Base-by-base conservation (phyloP, 2,797 vertebrate species). In the Takifugu ocellatus region DNA sequence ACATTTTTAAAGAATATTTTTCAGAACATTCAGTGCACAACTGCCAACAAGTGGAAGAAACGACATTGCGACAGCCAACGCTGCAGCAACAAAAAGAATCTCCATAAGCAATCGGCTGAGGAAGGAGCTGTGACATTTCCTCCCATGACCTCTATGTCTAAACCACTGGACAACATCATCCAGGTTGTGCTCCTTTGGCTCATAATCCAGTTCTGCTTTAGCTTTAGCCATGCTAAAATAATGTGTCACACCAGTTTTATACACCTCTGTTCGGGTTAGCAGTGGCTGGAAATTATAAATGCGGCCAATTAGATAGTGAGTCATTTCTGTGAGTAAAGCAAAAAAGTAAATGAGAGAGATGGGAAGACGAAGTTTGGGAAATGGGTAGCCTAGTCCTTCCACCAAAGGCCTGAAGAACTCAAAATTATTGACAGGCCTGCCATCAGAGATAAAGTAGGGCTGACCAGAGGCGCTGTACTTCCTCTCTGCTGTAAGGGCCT, bases 361-460 rank as follows among this genome's bases (percentile, higher is more conserved):
- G 0, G 96, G 95, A 6, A 99, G 86, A 14, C 93, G 92, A 8
- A 88, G 5, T 2, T 84, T 92, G 0, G 96, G 97, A 79, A 95
- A 96, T 0, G 79, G 54, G 62, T 98, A 98, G 50, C 96, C 97
- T 64, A 99, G 72, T 16, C 94, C 95, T 78, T 99, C 96, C 0
- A 98, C 94, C 0, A 99, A 79, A 0, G 97, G 96, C 55, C 92
- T 86, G 77, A 99, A 94, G 81, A 99, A 99, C 55, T 99, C 95
- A 54, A 99, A 99, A 77, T 95, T 99, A 83, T 98, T 98, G 55
- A 98, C 83, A 0, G 96, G 96, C n/a, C 63, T 85, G 46, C 94
- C 93, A 0, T 98, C 96, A 0, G 97, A 98, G 77, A 99, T 94
- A 43, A 98, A 99, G 85, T 99, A 99, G 57, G 95, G 89, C 81